A percentile compares a stretch with the other conserved stretches of the same genome.
These are phyloP conservation scores for Luffia ferchaultella DNA, from an alignment of 2,888 invertebrate genomes.

Conservation along the genomic window DNA sequence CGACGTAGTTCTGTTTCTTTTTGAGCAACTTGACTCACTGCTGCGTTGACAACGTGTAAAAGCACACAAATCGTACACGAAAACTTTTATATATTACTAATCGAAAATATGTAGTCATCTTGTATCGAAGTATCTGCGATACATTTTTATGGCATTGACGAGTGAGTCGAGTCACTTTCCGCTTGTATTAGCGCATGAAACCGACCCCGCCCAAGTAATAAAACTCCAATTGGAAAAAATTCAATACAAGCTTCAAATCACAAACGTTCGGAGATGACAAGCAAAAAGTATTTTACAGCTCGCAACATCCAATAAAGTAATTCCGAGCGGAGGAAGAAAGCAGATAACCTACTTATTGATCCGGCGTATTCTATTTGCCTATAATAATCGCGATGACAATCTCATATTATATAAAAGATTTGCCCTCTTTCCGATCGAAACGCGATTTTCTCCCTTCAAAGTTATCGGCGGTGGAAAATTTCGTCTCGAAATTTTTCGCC, in stretches of 20 bases:
- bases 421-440: constrained; percentile 63
- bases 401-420: constrained; percentile 67
- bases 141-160: too few relatives aligned
- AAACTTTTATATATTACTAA: too few relatives aligned
- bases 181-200: too few relatives aligned
- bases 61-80: too few relatives aligned
- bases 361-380: constrained; percentile 65
- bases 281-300: constrained; percentile 10
- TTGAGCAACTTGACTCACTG: neutral
- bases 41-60: too few relatives aligned
- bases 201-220: neutral
- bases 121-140: too few relatives aligned
- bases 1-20: constrained; percentile 12
- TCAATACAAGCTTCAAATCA: neutral
- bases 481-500: constrained; percentile 50
- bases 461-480: constrained; percentile 41
- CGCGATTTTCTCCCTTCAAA: constrained; percentile 62
- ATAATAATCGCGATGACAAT: constrained; percentile 68
- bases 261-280: constrained; percentile 1
- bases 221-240: neutral
- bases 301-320: constrained; percentile 57
- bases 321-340: constrained; percentile 56
- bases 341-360: constrained; percentile 64
- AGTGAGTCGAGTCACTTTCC: neutral
- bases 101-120: too few relatives aligned